Percentiles rank a stretch among this genome's conserved stretches.
These are phyloP conservation scores for Melinopterus prodromus DNA, from an alignment of 2,888 invertebrate species.

Conservation along the genomic window DNA sequence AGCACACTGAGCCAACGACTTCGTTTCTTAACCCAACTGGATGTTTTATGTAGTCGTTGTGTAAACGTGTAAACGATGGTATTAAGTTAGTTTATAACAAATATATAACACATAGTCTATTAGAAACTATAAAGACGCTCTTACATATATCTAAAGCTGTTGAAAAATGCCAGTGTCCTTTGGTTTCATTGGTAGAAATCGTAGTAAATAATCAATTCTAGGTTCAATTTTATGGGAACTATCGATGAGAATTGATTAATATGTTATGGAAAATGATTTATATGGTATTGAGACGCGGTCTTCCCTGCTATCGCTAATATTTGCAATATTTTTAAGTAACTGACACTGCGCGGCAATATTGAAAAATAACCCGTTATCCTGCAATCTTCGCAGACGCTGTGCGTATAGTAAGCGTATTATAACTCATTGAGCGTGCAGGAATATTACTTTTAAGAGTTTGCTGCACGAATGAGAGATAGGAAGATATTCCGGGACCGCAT, in stretches of 20 bases:
- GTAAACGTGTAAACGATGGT: too few relatives aligned
- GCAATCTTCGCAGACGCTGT: neutral
- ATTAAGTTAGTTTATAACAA: too few relatives aligned
- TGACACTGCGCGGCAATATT: neutral
- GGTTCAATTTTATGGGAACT: neutral
- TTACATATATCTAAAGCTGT: too few relatives aligned
- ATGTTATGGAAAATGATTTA: neutral
- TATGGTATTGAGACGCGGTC: neutral
- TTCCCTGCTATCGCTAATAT: neutral
- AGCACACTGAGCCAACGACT: too few relatives aligned
- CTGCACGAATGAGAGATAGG: conserved; percentile 4
- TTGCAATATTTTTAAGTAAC: conserved; percentile 4
- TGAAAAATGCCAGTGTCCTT: neutral
- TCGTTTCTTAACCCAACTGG: too few relatives aligned
- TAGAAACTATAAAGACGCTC: too few relatives aligned
- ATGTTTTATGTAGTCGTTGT: too few relatives aligned
- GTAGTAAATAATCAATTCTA: neutral
- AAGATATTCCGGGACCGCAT: conserved; percentile 4
- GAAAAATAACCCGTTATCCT: neutral
- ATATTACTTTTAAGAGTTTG: neutral
- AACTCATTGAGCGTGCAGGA: neutral
- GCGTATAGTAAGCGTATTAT: neutral
- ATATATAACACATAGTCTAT: too few relatives aligned
- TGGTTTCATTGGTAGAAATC: neutral
- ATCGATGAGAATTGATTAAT: neutral